Conservation (phyloP, 2,113 vertebrate genomes). For the Plecotus auritus region DNA sequence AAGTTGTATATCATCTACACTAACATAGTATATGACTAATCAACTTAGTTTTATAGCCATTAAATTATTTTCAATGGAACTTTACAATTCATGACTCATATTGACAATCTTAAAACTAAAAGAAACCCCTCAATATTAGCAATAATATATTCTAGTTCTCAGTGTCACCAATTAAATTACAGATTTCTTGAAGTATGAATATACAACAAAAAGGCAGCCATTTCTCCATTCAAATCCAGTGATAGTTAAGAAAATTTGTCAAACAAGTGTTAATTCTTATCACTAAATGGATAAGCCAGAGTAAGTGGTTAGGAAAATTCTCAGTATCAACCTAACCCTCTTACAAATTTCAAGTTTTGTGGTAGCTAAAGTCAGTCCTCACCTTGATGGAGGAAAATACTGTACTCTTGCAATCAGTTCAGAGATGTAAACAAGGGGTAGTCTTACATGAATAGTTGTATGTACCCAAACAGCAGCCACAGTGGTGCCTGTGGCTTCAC, state of each 20-base stretch:
- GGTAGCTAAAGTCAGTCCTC: background rate
- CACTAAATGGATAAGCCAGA: background rate
- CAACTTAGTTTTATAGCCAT: background rate
- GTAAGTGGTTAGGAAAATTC: background rate
- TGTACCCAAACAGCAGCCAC: background rate
- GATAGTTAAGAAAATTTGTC: background rate
- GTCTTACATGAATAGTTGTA: no score
- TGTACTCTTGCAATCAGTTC: background rate
- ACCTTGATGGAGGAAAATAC: background rate
- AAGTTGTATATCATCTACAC: background rate
- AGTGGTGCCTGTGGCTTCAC: background rate
- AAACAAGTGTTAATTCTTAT: background rate
- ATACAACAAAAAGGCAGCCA: background rate
- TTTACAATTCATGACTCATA: background rate
- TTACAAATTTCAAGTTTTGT: background rate
- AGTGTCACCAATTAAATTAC: background rate
- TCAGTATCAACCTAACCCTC: background rate
- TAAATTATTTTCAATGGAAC: background rate
- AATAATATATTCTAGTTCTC: background rate
- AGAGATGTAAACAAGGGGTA: background rate
- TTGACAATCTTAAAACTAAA: background rate
- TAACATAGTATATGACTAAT: background rate
- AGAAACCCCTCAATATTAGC: background rate
- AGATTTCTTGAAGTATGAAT: background rate
- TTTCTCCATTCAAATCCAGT: background rate